These are phyloP conservation scores for Arvicanthis niloticus DNA, from an alignment of 2,113 vertebrate genomes.

Conservation along the genomic window DNA sequence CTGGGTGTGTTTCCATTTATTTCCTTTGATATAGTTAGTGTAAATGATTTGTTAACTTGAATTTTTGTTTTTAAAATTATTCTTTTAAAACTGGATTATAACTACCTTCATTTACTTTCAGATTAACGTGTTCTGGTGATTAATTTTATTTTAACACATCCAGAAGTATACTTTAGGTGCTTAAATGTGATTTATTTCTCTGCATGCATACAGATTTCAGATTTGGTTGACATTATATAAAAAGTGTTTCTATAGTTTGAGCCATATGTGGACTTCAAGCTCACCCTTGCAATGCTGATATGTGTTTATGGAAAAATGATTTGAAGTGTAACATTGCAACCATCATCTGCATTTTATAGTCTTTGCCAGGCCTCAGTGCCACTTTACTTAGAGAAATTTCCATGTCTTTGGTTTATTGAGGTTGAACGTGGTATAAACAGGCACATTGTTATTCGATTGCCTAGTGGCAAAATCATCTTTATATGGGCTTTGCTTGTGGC, in stretches of 20 bases:
- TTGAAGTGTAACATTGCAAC: constrained; percentile 65
- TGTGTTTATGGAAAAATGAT: constrained; percentile 69
- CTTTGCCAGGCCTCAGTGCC: constrained; percentile 41
- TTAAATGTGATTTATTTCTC: constrained; percentile 51
- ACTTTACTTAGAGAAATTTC: constrained; percentile 70
- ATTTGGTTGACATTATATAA: constrained; percentile 55
- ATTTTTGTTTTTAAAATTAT: constrained; percentile 35
- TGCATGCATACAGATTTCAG: constrained; percentile 57
- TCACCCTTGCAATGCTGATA: constrained; percentile 56
- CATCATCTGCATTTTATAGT: constrained; percentile 43
- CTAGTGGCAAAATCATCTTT: constrained; percentile 10
- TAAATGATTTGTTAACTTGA: constrained; percentile 10
- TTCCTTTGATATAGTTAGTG: neutral
- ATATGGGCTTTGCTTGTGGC: neutral
- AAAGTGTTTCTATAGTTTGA: constrained; percentile 64
- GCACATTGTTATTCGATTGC: constrained; percentile 58
- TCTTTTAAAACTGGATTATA: constrained; percentile 22
- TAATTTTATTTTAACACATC: constrained; percentile 53
- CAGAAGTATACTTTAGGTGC: constrained; percentile 42
- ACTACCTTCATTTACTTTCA: constrained; percentile 58
- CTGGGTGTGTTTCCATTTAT: neutral
- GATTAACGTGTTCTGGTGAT: constrained; percentile 53
- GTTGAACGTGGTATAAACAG: constrained; percentile 64
- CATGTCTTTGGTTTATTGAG: constrained; percentile 64
- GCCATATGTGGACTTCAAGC: constrained; percentile 31